Evolutionary conservation across 2,888 invertebrate species (phyloP), one percentile per base, ranked within the genome.

Genomic region (Gisinianus flammeolus): DNA sequence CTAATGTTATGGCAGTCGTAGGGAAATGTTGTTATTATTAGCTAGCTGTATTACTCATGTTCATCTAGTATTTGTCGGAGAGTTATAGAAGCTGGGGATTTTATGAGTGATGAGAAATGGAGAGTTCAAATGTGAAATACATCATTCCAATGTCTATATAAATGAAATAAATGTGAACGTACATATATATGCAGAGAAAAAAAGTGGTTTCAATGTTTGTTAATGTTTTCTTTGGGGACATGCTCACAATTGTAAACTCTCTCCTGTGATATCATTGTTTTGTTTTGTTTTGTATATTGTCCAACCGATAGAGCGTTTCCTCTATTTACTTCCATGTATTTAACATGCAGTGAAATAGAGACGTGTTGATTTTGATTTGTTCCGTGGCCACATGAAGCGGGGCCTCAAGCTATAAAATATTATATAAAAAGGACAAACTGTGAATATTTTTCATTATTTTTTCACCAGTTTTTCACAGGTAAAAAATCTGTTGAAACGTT

Each of bases 211-310:
- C 19, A 67, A 31, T 67, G 67, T 67, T 67, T 67, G 30, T 33
- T 22, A 67, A 31, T 67, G 67, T 67, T 67, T 67, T 67, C 67
- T 67, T 67, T 67, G 22, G 31, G n/a, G 19, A 12, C 44, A 44
- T 67, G 30, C 31, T 67, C 67, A 67, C 33, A 67, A 44, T 44
- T 44, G 44, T 26, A 33, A n/a, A 58, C 22, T 26, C 58, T 22
- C n/a, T n/a, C n/a, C 44, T 44, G 44, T 67, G 67, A 22, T 54
- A 19, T 58, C 22, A 58, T 66, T 66, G 30, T 28, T 3, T 66
- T 16, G 22, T 28, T 26, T 6, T 67, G 67, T 67, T 31, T 66
- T 31, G 31, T 30, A 28, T n/a, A 67, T 67, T 67, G 67, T 62
- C 24, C 62, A 62, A 0, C 6, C 8, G 12, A 22, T 26, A 6